Conservation (phyloP, 2,888 invertebrate genomes). For the Tenthredo livida region DNA sequence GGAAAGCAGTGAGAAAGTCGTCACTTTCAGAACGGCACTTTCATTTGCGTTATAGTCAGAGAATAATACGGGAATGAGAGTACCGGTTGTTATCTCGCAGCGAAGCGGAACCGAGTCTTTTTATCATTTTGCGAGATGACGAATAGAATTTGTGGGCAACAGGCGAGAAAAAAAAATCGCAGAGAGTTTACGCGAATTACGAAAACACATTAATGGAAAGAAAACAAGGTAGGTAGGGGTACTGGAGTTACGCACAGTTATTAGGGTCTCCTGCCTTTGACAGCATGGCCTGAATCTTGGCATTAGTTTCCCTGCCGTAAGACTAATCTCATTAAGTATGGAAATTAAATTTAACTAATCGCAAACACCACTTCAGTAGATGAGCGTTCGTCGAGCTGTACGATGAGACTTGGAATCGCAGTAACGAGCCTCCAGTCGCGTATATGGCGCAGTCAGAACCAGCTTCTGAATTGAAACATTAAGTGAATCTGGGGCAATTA, state of each 20-base stretch:
- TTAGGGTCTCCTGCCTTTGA: neutral
- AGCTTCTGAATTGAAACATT: constrained; percentile 5
- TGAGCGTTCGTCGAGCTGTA: neutral
- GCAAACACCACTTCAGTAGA: neutral
- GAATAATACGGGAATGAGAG: constrained; percentile 1
- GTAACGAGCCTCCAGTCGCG: constrained; percentile 3
- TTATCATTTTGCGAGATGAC: neutral
- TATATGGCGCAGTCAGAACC: neutral
- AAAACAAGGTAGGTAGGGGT: constrained; percentile 6
- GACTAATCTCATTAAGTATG: constrained; percentile 28
- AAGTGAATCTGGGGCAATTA: constrained; percentile 6
- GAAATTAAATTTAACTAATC: constrained; percentile 29
- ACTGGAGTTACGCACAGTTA: neutral
- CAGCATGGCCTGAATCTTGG: neutral
- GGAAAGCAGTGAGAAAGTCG: constrained; percentile 22
- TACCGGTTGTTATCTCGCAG: constrained; percentile 25
- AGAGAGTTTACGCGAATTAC: neutral
- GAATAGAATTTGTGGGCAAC: constrained; percentile 7
- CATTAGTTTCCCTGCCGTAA: neutral
- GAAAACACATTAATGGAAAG: neutral
- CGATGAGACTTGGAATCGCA: neutral
- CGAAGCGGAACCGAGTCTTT: neutral
- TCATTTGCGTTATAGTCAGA: constrained; percentile 25
- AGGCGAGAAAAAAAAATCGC: neutral
- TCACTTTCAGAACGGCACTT: constrained; percentile 18